Conservation (phyloP, 2,113 vertebrate genomes). For the Lophotis ruficrista region DNA sequence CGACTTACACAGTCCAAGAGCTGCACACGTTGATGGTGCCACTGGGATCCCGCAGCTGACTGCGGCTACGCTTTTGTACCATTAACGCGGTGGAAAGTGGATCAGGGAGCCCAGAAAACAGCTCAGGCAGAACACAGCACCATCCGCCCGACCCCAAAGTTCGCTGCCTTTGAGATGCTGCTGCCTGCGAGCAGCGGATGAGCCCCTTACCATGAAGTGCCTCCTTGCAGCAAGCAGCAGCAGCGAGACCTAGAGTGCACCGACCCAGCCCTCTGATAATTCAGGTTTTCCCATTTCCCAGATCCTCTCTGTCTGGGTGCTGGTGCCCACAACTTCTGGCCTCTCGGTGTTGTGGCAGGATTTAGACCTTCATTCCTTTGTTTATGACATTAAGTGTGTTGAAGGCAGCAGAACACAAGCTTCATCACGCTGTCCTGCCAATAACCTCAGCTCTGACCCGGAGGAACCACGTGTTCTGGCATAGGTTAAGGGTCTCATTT, state of each 20-base stretch:
- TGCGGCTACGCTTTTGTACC: background rate
- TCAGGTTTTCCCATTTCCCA: background rate
- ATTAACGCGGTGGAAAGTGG: background rate
- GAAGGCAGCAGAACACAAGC: constrained; percentile 52
- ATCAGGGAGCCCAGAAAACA: background rate
- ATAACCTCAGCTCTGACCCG: constrained; percentile 66
- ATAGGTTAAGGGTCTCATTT: constrained; percentile 58
- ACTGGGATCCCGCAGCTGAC: background rate
- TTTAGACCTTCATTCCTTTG: constrained; percentile 1
- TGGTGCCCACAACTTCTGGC: background rate
- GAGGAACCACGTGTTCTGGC: constrained; percentile 39
- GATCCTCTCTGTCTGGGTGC: background rate
- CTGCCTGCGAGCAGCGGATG: background rate
- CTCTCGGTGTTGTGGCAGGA: background rate
- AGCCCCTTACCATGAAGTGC: background rate
- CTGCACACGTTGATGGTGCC: background rate
- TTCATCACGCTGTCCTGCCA: constrained; percentile 43
- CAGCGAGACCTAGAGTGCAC: background rate
- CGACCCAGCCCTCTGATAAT: background rate
- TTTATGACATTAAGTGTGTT: constrained; percentile 20
- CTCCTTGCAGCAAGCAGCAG: background rate
- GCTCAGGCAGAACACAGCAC: background rate
- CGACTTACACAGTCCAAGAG: background rate
- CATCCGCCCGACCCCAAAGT: background rate
- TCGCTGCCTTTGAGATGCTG: background rate